These are phyloP conservation scores for Piscicola geometra DNA, from an alignment of 2,888 invertebrate genomes.

Conservation along the genomic window DNA sequence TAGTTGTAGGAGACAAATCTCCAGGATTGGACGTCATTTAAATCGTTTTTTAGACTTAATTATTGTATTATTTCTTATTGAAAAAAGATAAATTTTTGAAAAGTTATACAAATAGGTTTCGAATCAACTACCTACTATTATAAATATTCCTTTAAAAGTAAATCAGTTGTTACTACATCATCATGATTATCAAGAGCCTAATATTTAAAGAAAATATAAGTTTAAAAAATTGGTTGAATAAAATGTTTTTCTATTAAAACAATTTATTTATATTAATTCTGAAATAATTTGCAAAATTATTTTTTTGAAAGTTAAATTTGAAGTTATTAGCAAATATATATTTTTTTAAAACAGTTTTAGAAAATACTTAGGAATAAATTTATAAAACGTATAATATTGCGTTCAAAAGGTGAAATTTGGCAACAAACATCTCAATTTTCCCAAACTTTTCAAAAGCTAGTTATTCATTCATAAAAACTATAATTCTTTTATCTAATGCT, in stretches of 20 bases:
- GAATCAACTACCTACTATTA: not conserved
- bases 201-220: not conserved
- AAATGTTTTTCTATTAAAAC: not conserved
- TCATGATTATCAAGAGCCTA: not conserved
- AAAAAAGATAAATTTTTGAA: not conserved
- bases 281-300: not conserved
- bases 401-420: too few species aligned
- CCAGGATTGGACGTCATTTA: conserved; percentile 7
- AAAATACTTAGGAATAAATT: too few species aligned
- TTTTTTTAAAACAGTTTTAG: not conserved
- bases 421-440: too few species aligned
- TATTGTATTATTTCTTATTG: too few species aligned
- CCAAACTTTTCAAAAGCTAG: too few species aligned
- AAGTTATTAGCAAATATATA: not conserved
- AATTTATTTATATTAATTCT: not conserved
- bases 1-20: not conserved
- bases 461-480: too few species aligned
- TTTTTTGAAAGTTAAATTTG: too few species aligned
- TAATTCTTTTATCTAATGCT: too few species aligned
- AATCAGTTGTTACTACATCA: not conserved
- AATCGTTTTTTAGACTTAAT: not conserved
- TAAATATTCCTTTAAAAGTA: not conserved
- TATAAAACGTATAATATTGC: not conserved
- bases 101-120: not conserved
- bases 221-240: not conserved